Base-by-base conservation (phyloP, 2,797 vertebrate species). In the Sebastes vulpes region DNA sequence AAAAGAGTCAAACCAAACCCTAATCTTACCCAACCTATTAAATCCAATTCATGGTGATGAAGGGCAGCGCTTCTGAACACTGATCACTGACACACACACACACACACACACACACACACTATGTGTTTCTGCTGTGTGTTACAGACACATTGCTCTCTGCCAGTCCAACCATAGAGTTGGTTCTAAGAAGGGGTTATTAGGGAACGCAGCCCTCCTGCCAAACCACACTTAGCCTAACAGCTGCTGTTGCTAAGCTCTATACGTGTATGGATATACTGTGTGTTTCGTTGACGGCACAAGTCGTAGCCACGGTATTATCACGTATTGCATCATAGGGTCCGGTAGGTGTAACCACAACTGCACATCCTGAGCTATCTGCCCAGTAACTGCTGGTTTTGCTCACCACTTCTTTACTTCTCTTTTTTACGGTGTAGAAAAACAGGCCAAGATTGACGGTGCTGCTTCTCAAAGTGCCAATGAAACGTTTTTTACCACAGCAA, bases 151-250 rank as follows among this genome's bases (percentile, higher is more conserved):
- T 67, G 60, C n/a, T 59, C 68, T 63, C 20, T 80, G 87, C 89
- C 87, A 85, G 74, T 77, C 38, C 73, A 83, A 85, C 84, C 85
- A 75, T 75, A 68, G 71, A 60, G 61, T 72, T 87, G 78, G 72
- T 90, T 89, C 84, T 82, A 10, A 84, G 72, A 83, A 86, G 59
- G 75, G 86, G 76, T 88, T 90, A 90, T 90, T 86, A 85, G 82
- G 81, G 85, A 91, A 87, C 50, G 52, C 63, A 42, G 50, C 38
- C 12, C 58, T 25, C 20, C 61, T 84, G 92, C 89, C 93, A 93
- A 89, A 90, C 92, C 92, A 82, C 72, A 79, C 69, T 79, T 67
- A 77, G 69, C 68, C 82, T 61, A 50, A 80, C 86, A 92, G 85
- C 86, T 91, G 92, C 89, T 87, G 84, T 83, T 90, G 72, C 90